Conservation (phyloP, 2,888 invertebrate genomes). For the Sipunculus nudus region DNA sequence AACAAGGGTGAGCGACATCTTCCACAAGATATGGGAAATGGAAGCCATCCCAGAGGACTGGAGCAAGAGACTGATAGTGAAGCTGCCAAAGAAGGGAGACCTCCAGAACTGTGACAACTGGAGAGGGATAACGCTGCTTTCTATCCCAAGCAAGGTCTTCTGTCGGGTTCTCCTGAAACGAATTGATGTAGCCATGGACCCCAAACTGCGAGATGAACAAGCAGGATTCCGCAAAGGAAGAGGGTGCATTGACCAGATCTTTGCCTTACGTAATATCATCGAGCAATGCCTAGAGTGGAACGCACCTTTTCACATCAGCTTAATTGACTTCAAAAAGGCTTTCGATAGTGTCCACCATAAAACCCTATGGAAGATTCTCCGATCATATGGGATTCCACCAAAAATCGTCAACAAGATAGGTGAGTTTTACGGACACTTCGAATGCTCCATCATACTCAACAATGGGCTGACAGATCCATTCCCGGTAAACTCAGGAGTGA, state of each 20-base stretch:
- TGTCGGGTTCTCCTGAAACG: constrained; percentile 12
- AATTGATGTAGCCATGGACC: constrained; percentile 5
- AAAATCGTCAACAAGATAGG: constrained; percentile 12
- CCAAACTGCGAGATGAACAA: constrained; percentile 20
- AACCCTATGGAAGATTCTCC: constrained; percentile 22
- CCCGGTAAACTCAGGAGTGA: constrained; percentile 27
- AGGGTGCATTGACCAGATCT: constrained; percentile 29
- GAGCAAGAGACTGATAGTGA: constrained; percentile 2
- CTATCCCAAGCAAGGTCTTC: constrained; percentile 25
- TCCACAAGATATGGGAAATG: constrained; percentile 1
- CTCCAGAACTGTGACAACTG: constrained; percentile 20
- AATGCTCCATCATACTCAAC: too few relatives aligned
- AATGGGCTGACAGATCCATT: too few relatives aligned
- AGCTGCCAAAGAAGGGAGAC: constrained; percentile 22
- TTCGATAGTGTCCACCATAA: constrained; percentile 27
- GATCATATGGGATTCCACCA: constrained; percentile 18
- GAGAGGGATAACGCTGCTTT: constrained; percentile 29
- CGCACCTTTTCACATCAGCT: constrained; percentile 22
- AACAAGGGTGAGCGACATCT: neutral
- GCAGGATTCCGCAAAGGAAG: constrained; percentile 24
- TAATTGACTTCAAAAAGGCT: constrained; percentile 30
- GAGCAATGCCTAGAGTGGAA: constrained; percentile 32
- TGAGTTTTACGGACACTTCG: too few relatives aligned
- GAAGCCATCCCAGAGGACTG: constrained; percentile 7
- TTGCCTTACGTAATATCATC: constrained; percentile 25